These are phyloP conservation scores for Zootermopsis nevadensis DNA, from an alignment of 2,888 invertebrate genomes.

Conservation along the genomic window DNA sequence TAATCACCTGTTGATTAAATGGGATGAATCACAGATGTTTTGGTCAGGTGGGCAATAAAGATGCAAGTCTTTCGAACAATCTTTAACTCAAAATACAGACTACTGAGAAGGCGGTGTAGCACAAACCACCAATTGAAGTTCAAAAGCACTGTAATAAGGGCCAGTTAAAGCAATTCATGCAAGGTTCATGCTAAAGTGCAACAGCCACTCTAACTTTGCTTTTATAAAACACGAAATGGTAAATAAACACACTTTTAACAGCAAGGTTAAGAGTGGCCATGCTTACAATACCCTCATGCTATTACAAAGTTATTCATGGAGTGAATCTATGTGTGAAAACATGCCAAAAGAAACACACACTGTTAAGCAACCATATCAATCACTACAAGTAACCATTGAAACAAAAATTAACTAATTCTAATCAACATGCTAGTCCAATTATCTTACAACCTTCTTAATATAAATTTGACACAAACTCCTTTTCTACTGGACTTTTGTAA, in stretches of 20 bases:
- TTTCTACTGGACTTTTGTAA: background rate
- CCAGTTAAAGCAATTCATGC: constrained; percentile 37
- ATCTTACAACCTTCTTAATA: background rate
- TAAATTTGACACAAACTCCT: background rate
- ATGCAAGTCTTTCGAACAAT: background rate
- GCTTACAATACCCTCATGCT: constrained; percentile 15
- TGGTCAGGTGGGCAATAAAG: background rate
- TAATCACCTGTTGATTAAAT: background rate
- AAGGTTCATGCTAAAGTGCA: constrained; percentile 26
- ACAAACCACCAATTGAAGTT: constrained; percentile 22
- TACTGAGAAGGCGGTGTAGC: constrained; percentile 24
- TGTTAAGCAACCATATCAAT: background rate
- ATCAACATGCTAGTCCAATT: constrained; percentile 3
- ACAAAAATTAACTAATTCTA: background rate
- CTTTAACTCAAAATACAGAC: constrained; percentile 20
- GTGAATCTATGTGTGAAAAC: constrained; percentile 4
- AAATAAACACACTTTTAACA: background rate
- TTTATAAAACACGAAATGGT: background rate
- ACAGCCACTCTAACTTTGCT: constrained; percentile 15
- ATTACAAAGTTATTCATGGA: constrained; percentile 4
- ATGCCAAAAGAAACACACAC: constrained; percentile 13
- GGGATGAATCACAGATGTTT: background rate
- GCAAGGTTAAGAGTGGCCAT: constrained; percentile 33
- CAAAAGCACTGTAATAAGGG: constrained; percentile 13
- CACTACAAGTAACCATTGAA: constrained; percentile 11